Evolutionary conservation across 2,888 invertebrate species (phyloP).

Genomic region (Clusia tigrina): DNA sequence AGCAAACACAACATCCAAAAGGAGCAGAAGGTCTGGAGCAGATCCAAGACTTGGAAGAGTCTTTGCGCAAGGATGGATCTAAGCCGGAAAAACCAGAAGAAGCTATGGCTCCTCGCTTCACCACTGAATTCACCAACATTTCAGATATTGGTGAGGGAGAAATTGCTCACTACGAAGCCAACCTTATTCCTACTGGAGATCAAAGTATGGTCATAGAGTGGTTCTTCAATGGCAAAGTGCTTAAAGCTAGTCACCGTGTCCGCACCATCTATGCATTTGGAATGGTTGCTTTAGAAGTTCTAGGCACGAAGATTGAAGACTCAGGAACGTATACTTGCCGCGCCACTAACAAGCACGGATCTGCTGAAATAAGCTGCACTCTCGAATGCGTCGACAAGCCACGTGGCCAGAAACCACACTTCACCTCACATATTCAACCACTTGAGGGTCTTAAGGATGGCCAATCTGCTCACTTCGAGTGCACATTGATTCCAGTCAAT

Average conservation of each 20-base stretch:
- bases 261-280: slow-evolving; percentile 97
- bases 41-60: slow-evolving; percentile 90
- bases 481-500: slow-evolving; percentile 90
- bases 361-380: slow-evolving; percentile 84
- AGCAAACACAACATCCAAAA: slow-evolving; percentile 92
- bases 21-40: slow-evolving; percentile 92
- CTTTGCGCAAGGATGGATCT: slow-evolving; percentile 76
- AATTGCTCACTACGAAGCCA: slow-evolving; percentile 97
- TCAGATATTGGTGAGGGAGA: slow-evolving; percentile 91
- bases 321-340: slow-evolving; percentile 88
- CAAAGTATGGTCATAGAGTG: slow-evolving; percentile 94
- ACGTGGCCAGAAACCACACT: slow-evolving; percentile 86
- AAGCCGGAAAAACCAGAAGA: slow-evolving; percentile 76
- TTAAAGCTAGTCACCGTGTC: slow-evolving; percentile 88
- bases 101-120: slow-evolving; percentile 87
- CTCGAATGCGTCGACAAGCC: slow-evolving; percentile 84
- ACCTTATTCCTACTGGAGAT: slow-evolving; percentile 91
- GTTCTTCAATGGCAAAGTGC: slow-evolving; percentile 91
- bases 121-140: slow-evolving; percentile 84
- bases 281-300: slow-evolving; percentile 94
- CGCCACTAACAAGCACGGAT: slow-evolving; percentile 89
- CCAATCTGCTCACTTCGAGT: slow-evolving; percentile 94
- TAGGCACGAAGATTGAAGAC: slow-evolving; percentile 92
- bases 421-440: slow-evolving; percentile 86
- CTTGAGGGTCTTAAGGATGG: slow-evolving; percentile 88